Evolutionary conservation across 2,888 invertebrate species (phyloP).

Genomic region (Ochropleura plecta): DNA sequence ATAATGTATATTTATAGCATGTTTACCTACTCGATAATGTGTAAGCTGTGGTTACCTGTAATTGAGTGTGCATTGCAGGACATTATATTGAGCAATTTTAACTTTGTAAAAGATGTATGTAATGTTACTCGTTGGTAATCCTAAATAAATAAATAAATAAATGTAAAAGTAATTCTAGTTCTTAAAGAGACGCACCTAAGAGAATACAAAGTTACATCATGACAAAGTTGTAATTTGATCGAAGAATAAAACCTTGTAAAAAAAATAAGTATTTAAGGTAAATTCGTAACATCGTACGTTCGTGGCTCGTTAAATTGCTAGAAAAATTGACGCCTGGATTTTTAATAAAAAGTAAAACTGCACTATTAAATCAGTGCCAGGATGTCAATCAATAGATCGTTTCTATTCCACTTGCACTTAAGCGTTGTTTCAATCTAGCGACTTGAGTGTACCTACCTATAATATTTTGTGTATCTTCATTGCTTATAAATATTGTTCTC

Average conservation of each 20-base stretch:
- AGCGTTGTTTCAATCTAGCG: background rate
- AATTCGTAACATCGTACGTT: too few relatives aligned
- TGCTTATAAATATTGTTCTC: background rate
- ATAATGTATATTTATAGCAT: too few relatives aligned
- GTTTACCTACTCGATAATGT: too few relatives aligned
- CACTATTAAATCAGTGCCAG: background rate
- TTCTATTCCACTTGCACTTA: background rate
- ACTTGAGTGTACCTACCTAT: background rate
- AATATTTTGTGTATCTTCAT: slow-evolving; percentile 18
- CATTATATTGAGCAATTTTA: too few relatives aligned
- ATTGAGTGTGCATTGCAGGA: too few relatives aligned
- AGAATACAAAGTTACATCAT: background rate
- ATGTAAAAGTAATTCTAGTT: too few relatives aligned
- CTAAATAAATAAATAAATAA: too few relatives aligned
- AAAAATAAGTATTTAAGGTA: background rate
- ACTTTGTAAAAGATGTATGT: too few relatives aligned
- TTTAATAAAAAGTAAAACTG: background rate
- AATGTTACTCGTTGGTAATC: too few relatives aligned
- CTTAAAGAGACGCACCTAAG: background rate
- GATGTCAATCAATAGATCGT: background rate
- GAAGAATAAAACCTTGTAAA: too few relatives aligned
- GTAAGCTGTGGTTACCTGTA: too few relatives aligned
- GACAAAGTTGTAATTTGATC: background rate
- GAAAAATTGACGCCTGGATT: background rate
- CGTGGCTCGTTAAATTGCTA: background rate